Conservation (phyloP, 2,113 vertebrate genomes). For the Tachysurus vachellii region DNA sequence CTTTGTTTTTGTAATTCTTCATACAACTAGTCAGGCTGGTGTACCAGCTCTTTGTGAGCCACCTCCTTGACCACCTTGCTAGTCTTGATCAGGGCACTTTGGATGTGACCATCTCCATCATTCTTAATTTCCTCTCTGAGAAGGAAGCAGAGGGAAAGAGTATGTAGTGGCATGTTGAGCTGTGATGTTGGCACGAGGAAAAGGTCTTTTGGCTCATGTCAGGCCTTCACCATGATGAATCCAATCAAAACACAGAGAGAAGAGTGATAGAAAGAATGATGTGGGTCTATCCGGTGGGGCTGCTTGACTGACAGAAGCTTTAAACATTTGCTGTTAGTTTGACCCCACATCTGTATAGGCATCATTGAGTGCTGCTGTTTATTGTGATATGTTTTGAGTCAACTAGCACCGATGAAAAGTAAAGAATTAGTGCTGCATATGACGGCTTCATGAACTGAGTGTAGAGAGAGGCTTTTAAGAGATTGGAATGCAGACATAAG, state of each 20-base stretch:
- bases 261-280: constrained; percentile 23
- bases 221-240: constrained; percentile 49
- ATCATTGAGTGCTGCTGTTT: constrained; percentile 12
- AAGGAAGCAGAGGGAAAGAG: constrained; percentile 30
- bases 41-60: constrained; percentile 24
- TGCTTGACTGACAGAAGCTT: constrained; percentile 59
- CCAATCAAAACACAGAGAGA: constrained; percentile 62
- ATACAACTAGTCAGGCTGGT: neutral
- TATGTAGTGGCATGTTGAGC: constrained; percentile 30
- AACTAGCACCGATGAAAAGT: constrained; percentile 42
- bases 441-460: constrained; percentile 13
- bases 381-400: constrained; percentile 48
- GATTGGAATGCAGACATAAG: constrained; percentile 39
- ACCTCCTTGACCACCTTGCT: constrained; percentile 29
- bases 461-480: constrained; percentile 16
- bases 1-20: neutral
- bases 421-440: constrained; percentile 22
- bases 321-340: constrained; percentile 53
- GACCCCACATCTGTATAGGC: constrained; percentile 40
- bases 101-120: constrained; percentile 50
- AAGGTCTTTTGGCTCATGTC: constrained; percentile 54
- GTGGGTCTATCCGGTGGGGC: neutral
- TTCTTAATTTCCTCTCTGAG: constrained; percentile 51
- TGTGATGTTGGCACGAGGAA: constrained; percentile 59
- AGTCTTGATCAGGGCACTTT: constrained; percentile 26